Base-by-base conservation (phyloP, 2,797 vertebrate genomes). In the Cynodonichthys magdalenae region DNA sequence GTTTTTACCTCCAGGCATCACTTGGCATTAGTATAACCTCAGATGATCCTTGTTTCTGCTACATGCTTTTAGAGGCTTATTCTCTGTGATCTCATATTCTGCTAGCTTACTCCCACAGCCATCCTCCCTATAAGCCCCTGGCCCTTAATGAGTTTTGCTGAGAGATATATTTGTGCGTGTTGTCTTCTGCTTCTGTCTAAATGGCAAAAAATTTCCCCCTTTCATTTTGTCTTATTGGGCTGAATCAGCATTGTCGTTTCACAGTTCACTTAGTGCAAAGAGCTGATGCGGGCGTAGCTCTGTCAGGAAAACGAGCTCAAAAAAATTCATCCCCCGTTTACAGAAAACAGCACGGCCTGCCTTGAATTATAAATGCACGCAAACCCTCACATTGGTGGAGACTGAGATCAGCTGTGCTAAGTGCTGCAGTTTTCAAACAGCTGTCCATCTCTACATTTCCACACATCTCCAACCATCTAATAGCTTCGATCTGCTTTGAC, bases 1-100 rank as follows among this genome's bases (percentile, higher is more conserved):
- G 79, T 75, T 85, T 80, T 72, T 79, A 81, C 81, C 84, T 82
- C 75, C 79, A 88, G 80, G 80, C 84, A 79, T 89, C 88, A 53
- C 73, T 88, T 64, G 73, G 81, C 77, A 79, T 89, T 79, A 86
- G 78, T 74, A 63, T 80, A 79, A 84, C 86, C 84, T 87, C 56
- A 77, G 79, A 84, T 72, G 80, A 90, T 88, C 79, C 77, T 62
- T 77, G 77, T 77, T 84, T 59, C 71, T 75, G 72, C 77, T 75
- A 83, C 79, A 84, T 71, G 79, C 80, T 83, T 86, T 84, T 71
- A 81, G 84, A 85, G 75, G 66, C 72, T 59, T 52, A 72, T 87
- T 87, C 80, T 59, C 71, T 88, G 59, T 88, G 85, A 89, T 84
- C 82, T 90, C 63, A 86, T 86, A 88, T 89, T 84, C 87, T 69